phyloP scores from a whole-genome alignment of 2,113 vertebrate species.

The Thermophis baileyi region DNA sequence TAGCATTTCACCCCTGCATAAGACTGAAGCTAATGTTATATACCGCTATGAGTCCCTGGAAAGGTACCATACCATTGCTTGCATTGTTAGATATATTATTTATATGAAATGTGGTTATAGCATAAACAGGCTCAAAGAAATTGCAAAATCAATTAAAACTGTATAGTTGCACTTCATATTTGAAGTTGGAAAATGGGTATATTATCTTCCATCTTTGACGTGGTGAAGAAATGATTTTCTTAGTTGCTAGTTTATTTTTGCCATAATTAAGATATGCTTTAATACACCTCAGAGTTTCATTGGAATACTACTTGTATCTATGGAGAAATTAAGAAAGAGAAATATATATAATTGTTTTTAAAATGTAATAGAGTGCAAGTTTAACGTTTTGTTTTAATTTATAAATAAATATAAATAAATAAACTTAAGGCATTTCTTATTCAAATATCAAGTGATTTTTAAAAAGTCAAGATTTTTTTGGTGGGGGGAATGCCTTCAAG shows the following conservation, averaged over 20 bases:
- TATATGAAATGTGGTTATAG: not conserved
- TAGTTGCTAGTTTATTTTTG: not conserved
- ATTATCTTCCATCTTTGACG: not conserved
- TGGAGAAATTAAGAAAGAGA: not conserved
- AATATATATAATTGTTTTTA: not conserved
- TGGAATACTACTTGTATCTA: not conserved
- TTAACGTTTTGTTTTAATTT: not conserved
- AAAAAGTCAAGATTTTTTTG: not conserved
- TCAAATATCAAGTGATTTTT: not conserved
- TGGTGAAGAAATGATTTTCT: not conserved
- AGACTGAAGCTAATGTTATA: not conserved
- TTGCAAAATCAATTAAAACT: not conserved
- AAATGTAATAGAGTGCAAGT: not conserved
- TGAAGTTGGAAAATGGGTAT: not conserved
- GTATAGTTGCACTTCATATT: not conserved
- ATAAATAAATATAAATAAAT: not conserved
- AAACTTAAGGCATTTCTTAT: not conserved
- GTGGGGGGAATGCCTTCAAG: not conserved
- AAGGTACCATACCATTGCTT: not conserved
- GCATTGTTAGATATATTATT: not conserved
- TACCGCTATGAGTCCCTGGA: not conserved
- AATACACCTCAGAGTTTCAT: not conserved
- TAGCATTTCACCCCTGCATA: too few species aligned
- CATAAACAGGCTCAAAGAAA: not conserved
- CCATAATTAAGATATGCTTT: not conserved